phyloP scores from a whole-genome alignment of 2,888 invertebrate species.

The Drosophila formosana region DNA sequence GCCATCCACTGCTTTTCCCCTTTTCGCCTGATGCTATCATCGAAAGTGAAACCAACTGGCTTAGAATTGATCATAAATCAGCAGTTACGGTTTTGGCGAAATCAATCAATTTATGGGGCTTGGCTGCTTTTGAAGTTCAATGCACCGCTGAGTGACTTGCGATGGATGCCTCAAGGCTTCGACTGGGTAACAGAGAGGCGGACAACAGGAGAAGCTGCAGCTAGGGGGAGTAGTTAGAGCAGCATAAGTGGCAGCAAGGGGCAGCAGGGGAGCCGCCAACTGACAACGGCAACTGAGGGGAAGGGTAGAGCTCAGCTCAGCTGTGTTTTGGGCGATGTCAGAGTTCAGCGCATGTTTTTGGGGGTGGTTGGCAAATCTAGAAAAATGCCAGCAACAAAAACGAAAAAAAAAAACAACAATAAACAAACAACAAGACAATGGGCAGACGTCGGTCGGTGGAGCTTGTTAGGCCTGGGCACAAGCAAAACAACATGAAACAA shows the following conservation, averaged over 20 bases:
- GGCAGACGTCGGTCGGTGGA: constrained; percentile 75
- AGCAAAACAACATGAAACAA: constrained; percentile 68
- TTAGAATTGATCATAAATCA: constrained; percentile 73
- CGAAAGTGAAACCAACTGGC: constrained; percentile 65
- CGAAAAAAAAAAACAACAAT: constrained; percentile 20
- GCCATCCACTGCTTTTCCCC: constrained; percentile 64
- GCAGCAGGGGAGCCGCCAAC: not conserved
- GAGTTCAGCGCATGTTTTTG: constrained; percentile 77
- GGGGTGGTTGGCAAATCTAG: constrained; percentile 77
- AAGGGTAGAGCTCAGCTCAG: constrained; percentile 13
- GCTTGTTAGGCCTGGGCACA: constrained; percentile 60
- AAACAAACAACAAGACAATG: constrained; percentile 56
- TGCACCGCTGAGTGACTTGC: constrained; percentile 28
- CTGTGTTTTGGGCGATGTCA: constrained; percentile 60
- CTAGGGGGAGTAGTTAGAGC: constrained; percentile 15
- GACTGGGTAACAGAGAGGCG: constrained; percentile 23
- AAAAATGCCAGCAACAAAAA: constrained; percentile 68
- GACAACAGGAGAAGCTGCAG: too few species aligned
- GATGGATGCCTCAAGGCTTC: constrained; percentile 46
- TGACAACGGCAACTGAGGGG: not conserved
- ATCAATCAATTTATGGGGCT: constrained; percentile 76
- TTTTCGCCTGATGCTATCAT: constrained; percentile 30
- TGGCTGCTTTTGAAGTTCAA: constrained; percentile 59
- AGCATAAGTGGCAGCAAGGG: not conserved
- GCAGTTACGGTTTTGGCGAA: constrained; percentile 48